phyloP scores from a whole-genome alignment of 2,888 invertebrate genomes.

The Dinocampus coccinellae region DNA sequence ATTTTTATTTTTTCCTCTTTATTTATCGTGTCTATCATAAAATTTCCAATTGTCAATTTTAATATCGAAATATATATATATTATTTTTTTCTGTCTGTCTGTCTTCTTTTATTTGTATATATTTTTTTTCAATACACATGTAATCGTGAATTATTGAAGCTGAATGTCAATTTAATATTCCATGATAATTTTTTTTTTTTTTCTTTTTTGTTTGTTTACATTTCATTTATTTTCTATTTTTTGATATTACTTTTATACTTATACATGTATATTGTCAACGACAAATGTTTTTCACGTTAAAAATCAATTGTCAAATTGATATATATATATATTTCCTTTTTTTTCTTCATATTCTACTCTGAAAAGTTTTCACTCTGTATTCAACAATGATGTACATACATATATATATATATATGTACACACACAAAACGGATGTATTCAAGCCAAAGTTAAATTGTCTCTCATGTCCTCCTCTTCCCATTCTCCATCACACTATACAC shows the following conservation, averaged over 20 bases:
- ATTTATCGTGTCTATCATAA: no score
- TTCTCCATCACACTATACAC: neutral
- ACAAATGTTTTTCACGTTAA: slow-evolving; percentile 10
- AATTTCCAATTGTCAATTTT: no score
- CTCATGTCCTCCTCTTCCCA: slow-evolving; percentile 1
- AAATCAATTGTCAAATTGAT: slow-evolving; percentile 25
- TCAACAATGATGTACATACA: neutral
- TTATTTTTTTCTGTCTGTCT: no score
- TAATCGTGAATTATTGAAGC: neutral
- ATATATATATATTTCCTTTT: neutral
- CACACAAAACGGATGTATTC: slow-evolving; percentile 18
- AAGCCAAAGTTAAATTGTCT: slow-evolving; percentile 34
- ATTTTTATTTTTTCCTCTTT: no score
- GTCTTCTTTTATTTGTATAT: neutral
- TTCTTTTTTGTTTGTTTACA: neutral
- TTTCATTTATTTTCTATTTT: no score
- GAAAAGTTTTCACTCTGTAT: neutral
- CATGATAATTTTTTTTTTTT: neutral
- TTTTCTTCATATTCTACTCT: neutral
- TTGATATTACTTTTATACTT: neutral
- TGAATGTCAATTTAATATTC: slow-evolving; percentile 10
- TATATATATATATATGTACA: neutral
- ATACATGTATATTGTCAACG: neutral
- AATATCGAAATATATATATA: no score
- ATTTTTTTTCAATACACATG: neutral